Evolutionary conservation across 2,888 invertebrate genomes (phyloP).

Genomic region (Oscheius sp.): DNA sequence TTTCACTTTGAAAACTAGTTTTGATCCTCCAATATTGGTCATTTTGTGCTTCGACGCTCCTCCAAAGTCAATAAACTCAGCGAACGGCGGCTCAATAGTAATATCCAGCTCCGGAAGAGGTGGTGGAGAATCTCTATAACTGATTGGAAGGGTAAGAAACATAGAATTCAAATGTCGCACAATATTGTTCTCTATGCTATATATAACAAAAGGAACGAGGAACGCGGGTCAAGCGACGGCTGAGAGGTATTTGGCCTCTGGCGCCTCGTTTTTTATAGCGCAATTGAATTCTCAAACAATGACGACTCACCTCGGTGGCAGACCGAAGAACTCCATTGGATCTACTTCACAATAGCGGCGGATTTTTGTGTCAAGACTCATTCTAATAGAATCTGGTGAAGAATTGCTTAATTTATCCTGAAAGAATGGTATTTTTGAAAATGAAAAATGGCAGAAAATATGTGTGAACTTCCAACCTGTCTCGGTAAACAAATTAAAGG

Average conservation of each 20-base stretch:
- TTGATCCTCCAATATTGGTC: conserved; percentile 49
- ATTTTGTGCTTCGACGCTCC: conserved; percentile 53
- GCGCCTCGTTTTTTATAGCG: not conserved
- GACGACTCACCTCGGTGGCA: conserved; percentile 29
- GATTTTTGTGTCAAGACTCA: conserved; percentile 29
- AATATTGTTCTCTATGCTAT: not conserved
- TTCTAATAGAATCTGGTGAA: no score
- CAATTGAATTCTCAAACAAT: no score
- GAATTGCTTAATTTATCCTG: no score
- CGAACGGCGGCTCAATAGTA: conserved; percentile 50
- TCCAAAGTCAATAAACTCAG: conserved; percentile 57
- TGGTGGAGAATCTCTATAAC: conserved; percentile 36
- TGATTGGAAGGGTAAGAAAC: not conserved
- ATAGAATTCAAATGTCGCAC: no score
- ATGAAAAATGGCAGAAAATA: no score
- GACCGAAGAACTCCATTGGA: conserved; percentile 30
- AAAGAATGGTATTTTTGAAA: no score
- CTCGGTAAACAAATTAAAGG: no score
- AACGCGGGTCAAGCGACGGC: not conserved
- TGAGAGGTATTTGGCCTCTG: not conserved
- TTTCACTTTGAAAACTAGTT: conserved; percentile 56
- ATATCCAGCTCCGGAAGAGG: conserved; percentile 41
- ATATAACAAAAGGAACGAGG: not conserved
- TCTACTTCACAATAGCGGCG: conserved; percentile 28
- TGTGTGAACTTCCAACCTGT: no score